Percentiles rank a stretch among this genome's conserved stretches.
phyloP scores from a whole-genome alignment of 2,888 invertebrate genomes.

The Harmothoe impar region DNA sequence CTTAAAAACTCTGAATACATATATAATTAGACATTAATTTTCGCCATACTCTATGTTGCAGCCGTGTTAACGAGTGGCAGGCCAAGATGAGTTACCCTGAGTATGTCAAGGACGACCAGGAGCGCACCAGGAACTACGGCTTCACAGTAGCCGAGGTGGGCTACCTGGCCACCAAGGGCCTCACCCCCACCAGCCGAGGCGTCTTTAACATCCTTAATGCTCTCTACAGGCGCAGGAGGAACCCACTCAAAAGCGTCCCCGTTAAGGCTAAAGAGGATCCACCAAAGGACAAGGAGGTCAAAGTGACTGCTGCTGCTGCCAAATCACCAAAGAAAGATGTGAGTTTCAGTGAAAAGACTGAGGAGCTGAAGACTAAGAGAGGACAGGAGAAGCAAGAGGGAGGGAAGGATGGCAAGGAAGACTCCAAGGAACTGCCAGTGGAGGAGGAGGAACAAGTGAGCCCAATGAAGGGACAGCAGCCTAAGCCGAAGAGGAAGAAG shows the following conservation, averaged over 20 bases:
- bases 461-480: neutral
- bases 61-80: slow-evolving; percentile 48
- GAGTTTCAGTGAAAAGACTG: neutral
- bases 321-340: neutral
- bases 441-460: neutral
- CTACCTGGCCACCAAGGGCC: neutral
- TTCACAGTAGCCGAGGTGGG: slow-evolving; percentile 49
- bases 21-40: too few species aligned
- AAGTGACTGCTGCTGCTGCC: neutral
- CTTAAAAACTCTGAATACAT: too few species aligned
- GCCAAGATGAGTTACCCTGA: slow-evolving; percentile 36
- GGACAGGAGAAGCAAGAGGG: neutral
- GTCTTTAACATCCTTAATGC: neutral
- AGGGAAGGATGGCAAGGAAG: neutral
- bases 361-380: neutral
- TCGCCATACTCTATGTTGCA: neutral
- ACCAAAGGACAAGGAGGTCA: neutral
- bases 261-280: neutral
- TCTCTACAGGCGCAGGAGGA: neutral
- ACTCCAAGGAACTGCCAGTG: neutral
- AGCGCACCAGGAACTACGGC: slow-evolving; percentile 27
- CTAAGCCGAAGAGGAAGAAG: slow-evolving; percentile 39
- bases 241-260: neutral
- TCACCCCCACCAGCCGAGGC: neutral
- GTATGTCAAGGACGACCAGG: slow-evolving; percentile 47